Evolutionary conservation across 2,888 invertebrate genomes (phyloP), one percentile per base, ranked within the genome.

Genomic region (Creontiades dilutus): DNA sequence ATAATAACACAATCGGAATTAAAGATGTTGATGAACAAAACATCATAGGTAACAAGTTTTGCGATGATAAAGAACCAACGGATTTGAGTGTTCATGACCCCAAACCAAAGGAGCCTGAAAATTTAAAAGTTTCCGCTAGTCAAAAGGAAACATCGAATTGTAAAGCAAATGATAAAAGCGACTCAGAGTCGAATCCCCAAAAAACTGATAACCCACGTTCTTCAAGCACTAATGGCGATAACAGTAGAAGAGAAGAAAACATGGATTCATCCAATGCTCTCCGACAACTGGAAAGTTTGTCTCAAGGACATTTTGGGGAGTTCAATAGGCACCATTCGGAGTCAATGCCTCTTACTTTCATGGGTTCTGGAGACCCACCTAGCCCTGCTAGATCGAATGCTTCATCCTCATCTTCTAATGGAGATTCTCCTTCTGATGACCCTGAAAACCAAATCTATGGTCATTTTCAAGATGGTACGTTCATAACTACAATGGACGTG

Each of bases 281-380:
- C 91, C 95, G 96, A 92, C 95, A 96, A 93, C 94, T 97, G 92
- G 97, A 97, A 94, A 96, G 96, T 93, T 94, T 97, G 92, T 97
- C 97, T 81, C 96, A 96, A 93, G 96, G 96, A 89, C 95, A 96
- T 93, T 96, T 96, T 92, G 96, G 95, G 88, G 95, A 93, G 91
- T 92, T 92, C 91, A 80, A 91, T 89, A 91, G 92, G 88, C 92
- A 92, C 75, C 90, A 90, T 89, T 81, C 84, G 78, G 90, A 89
- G 86, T 81, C 89, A 84, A 52, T 88, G 37, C 48, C 46, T 14
- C 16, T 78, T 7, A 82, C 91, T 86, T 93, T 94, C 93, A 93
- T 94, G 92, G 95, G 92, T 92, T 95, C 93, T 76, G 95, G 93
- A 47, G 92, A 91, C 93, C 95, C 93, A 93, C 95, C 94, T 93